Evolutionary conservation across 2,113 vertebrate species (phyloP).

Genomic region (Micronycteris hirsuta): DNA sequence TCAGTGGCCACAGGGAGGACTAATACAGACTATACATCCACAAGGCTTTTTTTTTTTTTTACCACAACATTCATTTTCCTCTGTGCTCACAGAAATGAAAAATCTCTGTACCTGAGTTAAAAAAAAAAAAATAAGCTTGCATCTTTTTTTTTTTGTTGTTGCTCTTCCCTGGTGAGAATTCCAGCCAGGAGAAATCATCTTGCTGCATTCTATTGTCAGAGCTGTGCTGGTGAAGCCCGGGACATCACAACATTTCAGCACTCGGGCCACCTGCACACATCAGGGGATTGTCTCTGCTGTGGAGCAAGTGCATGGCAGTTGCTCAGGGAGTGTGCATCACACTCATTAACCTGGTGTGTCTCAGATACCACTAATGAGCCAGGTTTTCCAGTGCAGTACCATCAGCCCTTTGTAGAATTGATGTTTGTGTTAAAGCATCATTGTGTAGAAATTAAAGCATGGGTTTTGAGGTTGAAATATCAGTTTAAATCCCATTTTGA

Average conservation of each 20-base stretch:
- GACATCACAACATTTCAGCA: background rate
- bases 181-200: background rate
- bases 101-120: background rate
- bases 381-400: background rate
- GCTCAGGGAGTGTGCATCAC: background rate
- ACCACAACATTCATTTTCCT: background rate
- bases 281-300: background rate
- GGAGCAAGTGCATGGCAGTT: background rate
- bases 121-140: conserved; percentile 7
- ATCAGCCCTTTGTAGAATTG: background rate
- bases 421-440: background rate
- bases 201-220: background rate
- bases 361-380: background rate
- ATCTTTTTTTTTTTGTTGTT: background rate
- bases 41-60: background rate
- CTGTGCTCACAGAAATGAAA: conserved; percentile 31
- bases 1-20: background rate
- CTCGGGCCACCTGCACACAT: too few species aligned
- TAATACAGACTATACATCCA: background rate
- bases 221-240: background rate
- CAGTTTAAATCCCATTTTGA: background rate
- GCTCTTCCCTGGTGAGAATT: conserved; percentile 30
- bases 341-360: background rate
- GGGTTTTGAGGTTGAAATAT: background rate
- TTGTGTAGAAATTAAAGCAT: background rate